A percentile compares a stretch with the other conserved stretches of the same genome.
phyloP scores from a whole-genome alignment of 2,113 vertebrate genomes.

The Labrus mixtus region DNA sequence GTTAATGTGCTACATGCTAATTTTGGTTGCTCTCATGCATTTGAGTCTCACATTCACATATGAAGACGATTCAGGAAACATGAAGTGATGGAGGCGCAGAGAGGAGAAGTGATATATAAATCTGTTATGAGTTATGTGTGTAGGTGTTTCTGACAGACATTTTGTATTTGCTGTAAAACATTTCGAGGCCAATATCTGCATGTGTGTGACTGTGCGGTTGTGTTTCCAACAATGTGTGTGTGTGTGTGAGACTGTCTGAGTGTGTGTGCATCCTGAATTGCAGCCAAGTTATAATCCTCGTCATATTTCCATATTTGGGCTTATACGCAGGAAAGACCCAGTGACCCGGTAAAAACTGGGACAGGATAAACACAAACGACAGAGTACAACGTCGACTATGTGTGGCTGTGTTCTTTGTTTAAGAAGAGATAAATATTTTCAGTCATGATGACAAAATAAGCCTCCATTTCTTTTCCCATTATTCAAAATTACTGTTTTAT shows the following conservation, averaged over 20 bases:
- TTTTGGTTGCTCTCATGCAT: neutral
- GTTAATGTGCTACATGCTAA: neutral
- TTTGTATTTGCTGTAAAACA: neutral
- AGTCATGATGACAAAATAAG: neutral
- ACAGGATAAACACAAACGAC: constrained; percentile 24
- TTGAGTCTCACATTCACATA: neutral
- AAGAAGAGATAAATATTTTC: constrained; percentile 5
- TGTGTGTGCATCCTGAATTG: constrained; percentile 30
- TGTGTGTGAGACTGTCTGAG: neutral
- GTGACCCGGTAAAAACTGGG: constrained; percentile 71
- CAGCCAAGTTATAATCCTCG: constrained; percentile 62
- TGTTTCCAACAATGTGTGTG: constrained; percentile 3
- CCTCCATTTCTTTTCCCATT: neutral
- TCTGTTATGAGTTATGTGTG: neutral
- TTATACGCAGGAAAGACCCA: constrained; percentile 49
- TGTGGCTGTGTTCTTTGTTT: constrained; percentile 38
- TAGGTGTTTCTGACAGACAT: neutral
- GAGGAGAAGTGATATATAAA: constrained; percentile 16
- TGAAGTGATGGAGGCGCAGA: constrained; percentile 17
- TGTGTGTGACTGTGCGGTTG: constrained; percentile 16
- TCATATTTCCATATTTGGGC: constrained; percentile 65
- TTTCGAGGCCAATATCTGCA: neutral
- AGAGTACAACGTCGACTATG: neutral
- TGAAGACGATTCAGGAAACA: neutral
- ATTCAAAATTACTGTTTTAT: neutral